phyloP scores from a whole-genome alignment of 53 echinoderm and acorn worm genomes.

The Henricia sp. region DNA sequence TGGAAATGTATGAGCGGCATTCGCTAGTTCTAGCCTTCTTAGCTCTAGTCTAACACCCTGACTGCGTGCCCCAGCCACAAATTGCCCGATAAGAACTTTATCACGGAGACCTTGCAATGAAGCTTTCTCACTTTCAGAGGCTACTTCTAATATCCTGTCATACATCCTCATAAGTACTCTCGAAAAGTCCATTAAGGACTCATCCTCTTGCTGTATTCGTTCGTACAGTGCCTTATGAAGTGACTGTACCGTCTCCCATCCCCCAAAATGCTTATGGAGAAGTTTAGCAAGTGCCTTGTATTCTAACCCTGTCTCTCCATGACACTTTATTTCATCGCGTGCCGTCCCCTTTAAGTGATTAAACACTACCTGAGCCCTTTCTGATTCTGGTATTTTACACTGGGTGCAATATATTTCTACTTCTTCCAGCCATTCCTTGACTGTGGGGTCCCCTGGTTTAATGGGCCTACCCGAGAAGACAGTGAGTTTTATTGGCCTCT shows the following conservation, averaged over 20 bases:
- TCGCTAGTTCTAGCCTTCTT: too few species aligned
- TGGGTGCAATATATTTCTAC: conserved; percentile 33
- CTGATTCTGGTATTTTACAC: neutral
- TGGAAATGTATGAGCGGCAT: neutral
- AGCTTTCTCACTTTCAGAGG: neutral
- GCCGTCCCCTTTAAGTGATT: conserved; percentile 22
- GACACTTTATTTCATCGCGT: conserved; percentile 26
- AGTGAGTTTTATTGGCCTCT: neutral
- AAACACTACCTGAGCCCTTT: conserved; percentile 30
- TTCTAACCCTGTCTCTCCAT: neutral
- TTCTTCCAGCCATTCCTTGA: conserved; percentile 25
- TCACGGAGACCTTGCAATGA: conserved; percentile 5
- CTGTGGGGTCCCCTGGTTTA: too few species aligned
- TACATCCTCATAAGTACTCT: conserved; percentile 19
- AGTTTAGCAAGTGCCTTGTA: neutral
- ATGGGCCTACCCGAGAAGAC: neutral
- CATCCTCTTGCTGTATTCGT: neutral
- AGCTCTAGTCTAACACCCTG: neutral
- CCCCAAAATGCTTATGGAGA: conserved; percentile 8
- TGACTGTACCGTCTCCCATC: conserved; percentile 3
- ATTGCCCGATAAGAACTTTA: neutral
- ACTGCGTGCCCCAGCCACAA: conserved; percentile 41
- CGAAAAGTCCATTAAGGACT: conserved; percentile 7
- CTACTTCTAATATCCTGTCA: neutral
- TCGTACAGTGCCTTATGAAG: conserved; percentile 27